These are phyloP conservation scores for Catagonus wagneri DNA, from an alignment of 2,113 vertebrate species.

Conservation along the genomic window DNA sequence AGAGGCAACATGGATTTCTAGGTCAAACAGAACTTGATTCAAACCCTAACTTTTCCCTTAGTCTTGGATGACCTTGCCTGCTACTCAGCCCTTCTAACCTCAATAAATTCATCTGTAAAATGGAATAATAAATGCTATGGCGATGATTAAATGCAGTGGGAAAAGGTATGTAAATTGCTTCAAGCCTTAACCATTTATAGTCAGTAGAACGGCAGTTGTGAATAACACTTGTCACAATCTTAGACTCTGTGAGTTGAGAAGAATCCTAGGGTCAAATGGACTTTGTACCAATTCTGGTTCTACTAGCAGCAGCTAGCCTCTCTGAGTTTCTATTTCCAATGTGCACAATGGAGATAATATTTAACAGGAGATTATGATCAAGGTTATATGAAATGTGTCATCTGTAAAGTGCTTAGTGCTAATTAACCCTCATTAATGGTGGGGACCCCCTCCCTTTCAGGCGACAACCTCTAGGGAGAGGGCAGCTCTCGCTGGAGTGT, in stretches of 20 bases:
- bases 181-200: not conserved
- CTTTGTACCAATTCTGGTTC: not conserved
- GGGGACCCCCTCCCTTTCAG: not conserved
- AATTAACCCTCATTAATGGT: not conserved
- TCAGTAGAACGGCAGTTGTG: not conserved
- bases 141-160: not conserved
- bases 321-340: slow-evolving; percentile 6
- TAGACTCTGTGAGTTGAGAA: not conserved
- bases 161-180: not conserved
- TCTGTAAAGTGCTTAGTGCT: not conserved
- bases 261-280: not conserved
- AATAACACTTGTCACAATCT: not conserved
- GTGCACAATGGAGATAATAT: not conserved
- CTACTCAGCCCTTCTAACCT: not conserved
- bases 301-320: not conserved
- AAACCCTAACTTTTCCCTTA: not conserved
- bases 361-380: not conserved
- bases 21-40: not conserved
- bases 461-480: not conserved
- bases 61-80: not conserved
- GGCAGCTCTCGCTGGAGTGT: not conserved
- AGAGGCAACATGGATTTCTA: not conserved
- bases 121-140: not conserved
- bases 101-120: not conserved
- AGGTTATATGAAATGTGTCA: not conserved